phyloP scores from a whole-genome alignment of 2,113 vertebrate species.

The Haliaeetus leucogaster region DNA sequence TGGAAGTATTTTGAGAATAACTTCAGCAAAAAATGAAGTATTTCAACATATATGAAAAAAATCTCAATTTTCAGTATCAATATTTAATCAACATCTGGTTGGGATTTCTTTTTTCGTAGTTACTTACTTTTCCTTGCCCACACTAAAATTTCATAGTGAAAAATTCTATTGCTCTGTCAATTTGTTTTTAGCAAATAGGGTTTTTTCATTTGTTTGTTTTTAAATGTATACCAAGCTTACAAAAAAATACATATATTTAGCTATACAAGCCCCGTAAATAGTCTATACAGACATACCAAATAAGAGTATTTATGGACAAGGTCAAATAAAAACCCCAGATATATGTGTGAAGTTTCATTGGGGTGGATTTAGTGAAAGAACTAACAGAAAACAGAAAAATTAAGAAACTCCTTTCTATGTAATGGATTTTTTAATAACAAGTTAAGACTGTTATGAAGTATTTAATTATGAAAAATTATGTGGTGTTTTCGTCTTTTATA shows the following conservation, averaged over 20 bases:
- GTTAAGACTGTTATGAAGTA: not conserved
- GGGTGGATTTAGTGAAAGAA: not conserved
- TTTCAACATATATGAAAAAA: not conserved
- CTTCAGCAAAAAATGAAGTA: not conserved
- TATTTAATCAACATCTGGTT: not conserved
- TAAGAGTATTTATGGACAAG: not conserved
- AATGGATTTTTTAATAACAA: not conserved
- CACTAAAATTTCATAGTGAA: not conserved
- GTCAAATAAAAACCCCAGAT: not conserved
- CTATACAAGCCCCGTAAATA: not conserved
- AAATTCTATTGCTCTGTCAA: not conserved
- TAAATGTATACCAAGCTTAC: not conserved
- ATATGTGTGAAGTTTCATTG: not conserved
- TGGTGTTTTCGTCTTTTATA: constrained; percentile 34
- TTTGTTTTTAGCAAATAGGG: not conserved
- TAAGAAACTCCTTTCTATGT: not conserved
- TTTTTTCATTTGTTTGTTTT: not conserved
- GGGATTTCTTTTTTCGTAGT: not conserved
- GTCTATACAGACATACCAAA: not conserved
- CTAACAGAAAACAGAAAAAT: not conserved
- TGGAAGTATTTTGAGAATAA: not conserved
- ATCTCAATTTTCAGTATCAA: not conserved
- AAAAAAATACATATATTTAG: fast-evolving
- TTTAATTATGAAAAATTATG: constrained; percentile 21
- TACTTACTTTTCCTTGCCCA: not conserved